These are phyloP conservation scores for Corythaeola cristata DNA, from an alignment of 2,113 vertebrate species.

Conservation along the genomic window DNA sequence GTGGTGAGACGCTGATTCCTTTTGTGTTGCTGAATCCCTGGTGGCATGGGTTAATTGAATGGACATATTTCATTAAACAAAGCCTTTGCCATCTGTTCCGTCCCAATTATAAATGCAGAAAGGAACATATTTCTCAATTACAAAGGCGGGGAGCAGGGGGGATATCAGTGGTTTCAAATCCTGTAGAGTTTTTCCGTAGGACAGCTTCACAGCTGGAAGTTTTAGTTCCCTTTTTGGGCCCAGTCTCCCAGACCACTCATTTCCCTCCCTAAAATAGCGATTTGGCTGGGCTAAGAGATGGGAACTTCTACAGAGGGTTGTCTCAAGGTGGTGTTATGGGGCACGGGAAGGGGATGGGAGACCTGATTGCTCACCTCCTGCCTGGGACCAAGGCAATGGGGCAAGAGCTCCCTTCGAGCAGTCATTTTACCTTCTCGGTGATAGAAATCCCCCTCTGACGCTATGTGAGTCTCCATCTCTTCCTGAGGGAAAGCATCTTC, in stretches of 20 bases:
- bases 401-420: neutral
- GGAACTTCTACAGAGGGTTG: neutral
- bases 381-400: neutral
- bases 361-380: neutral
- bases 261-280: neutral
- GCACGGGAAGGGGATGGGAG: neutral
- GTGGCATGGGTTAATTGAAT: conserved; percentile 70
- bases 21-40: conserved; percentile 41
- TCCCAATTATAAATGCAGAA: conserved; percentile 63
- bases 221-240: neutral
- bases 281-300: neutral
- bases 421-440: neutral
- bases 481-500: neutral
- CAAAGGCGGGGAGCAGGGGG: neutral
- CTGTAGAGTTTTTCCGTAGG: neutral
- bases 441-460: neutral
- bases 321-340: fast-evolving
- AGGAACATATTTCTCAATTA: conserved; percentile 70
- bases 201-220: neutral
- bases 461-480: neutral
- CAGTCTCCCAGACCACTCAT: neutral
- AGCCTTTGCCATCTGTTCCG: conserved; percentile 66
- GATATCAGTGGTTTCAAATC: conserved; percentile 26
- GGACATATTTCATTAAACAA: conserved; percentile 81
- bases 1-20: neutral